These are phyloP conservation scores for Sebastes jordani DNA, from an alignment of 2,797 vertebrate species.

Conservation along the genomic window DNA sequence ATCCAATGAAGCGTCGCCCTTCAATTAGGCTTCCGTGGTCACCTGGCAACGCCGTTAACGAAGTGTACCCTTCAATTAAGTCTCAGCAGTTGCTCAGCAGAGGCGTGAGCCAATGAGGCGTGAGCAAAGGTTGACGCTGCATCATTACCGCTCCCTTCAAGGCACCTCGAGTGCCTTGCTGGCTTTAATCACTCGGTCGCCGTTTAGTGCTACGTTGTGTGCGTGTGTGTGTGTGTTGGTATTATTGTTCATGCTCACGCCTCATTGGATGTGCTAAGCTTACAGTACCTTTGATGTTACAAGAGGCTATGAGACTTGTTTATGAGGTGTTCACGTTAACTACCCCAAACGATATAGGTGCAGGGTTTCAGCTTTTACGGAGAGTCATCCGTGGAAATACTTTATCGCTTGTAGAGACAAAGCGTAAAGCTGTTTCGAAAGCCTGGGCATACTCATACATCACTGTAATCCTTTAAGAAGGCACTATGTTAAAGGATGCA, in stretches of 20 bases:
- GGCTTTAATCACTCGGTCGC: slow-evolving; percentile 37
- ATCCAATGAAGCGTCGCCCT: slow-evolving; percentile 34
- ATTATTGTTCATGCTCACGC: slow-evolving; percentile 4
- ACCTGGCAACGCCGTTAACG: slow-evolving; percentile 57
- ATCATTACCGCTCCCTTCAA: slow-evolving; percentile 34
- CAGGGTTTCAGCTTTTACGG: slow-evolving; percentile 30
- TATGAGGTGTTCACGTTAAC: slow-evolving; percentile 38
- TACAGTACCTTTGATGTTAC: slow-evolving; percentile 32
- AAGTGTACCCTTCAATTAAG: slow-evolving; percentile 52
- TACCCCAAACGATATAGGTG: slow-evolving; percentile 33
- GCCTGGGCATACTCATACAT: not conserved
- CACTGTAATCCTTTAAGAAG: slow-evolving; percentile 27
- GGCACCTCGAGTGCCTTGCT: slow-evolving; percentile 6
- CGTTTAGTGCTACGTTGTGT: not conserved
- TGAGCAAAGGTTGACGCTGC: slow-evolving; percentile 29
- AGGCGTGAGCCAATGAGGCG: slow-evolving; percentile 50
- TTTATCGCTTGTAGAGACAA: slow-evolving; percentile 34
- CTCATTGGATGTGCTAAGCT: slow-evolving; percentile 30
- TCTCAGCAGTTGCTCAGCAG: slow-evolving; percentile 38
- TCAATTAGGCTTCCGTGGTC: slow-evolving; percentile 54
- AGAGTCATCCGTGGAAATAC: slow-evolving; percentile 29
- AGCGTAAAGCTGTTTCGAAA: slow-evolving; percentile 9
- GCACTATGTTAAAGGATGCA: slow-evolving; percentile 25
- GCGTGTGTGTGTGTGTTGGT: not conserved
- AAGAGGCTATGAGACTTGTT: slow-evolving; percentile 38